Evolutionary conservation across 2,797 vertebrate genomes (phyloP).

Genomic region (Rhynchonycteris naso): DNA sequence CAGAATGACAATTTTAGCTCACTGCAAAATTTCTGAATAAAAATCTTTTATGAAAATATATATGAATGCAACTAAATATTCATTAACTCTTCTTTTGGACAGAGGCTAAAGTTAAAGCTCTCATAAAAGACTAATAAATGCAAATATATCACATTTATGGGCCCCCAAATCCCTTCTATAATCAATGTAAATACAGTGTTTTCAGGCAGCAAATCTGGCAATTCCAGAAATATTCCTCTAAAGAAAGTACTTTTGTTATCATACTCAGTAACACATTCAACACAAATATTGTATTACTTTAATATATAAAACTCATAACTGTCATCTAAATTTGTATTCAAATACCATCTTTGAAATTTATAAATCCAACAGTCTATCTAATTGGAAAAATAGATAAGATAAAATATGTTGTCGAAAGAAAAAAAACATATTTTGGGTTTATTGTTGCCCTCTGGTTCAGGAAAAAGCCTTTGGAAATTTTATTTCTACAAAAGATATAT

Average conservation of each 20-base stretch:
- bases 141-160: slow-evolving; percentile 67
- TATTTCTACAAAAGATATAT: slow-evolving; percentile 1
- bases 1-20: slow-evolving; percentile 83
- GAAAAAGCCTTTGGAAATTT: slow-evolving; percentile 55
- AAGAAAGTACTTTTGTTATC: slow-evolving; percentile 85
- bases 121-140: slow-evolving; percentile 65
- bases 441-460: slow-evolving; percentile 5
- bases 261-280: slow-evolving; percentile 79
- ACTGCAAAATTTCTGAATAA: slow-evolving; percentile 77
- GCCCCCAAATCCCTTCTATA: slow-evolving; percentile 67
- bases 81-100: slow-evolving; percentile 80
- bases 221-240: slow-evolving; percentile 79
- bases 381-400: slow-evolving; percentile 74
- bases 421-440: slow-evolving; percentile 57
- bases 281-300: slow-evolving; percentile 74
- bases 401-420: slow-evolving; percentile 54
- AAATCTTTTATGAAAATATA: slow-evolving; percentile 81
- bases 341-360: slow-evolving; percentile 74
- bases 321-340: slow-evolving; percentile 62
- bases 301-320: slow-evolving; percentile 71
- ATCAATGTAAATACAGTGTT: slow-evolving; percentile 77
- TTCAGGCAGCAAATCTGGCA: slow-evolving; percentile 77
- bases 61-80: slow-evolving; percentile 70
- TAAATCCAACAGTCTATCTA: slow-evolving; percentile 69
- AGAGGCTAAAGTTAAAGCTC: slow-evolving; percentile 72